Evolutionary conservation across 1,140 invertebrate species (phyloP).

Genomic region (Thereuonema tuberculata): DNA sequence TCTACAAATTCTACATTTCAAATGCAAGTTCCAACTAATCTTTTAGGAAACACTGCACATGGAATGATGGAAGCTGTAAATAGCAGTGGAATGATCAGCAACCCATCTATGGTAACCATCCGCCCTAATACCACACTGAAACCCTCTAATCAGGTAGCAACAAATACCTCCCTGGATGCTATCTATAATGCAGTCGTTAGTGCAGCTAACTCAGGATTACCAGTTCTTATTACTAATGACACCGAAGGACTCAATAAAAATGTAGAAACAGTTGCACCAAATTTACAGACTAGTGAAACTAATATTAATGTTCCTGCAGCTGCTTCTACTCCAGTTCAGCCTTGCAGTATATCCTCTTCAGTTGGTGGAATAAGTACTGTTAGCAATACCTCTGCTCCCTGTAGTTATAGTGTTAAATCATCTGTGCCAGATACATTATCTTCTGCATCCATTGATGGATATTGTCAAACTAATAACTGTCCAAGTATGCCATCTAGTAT

Average conservation of each 20-base stretch:
- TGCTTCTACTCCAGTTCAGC: too few species aligned
- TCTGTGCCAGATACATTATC: too few species aligned
- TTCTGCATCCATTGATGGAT: too few species aligned
- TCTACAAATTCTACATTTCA: background rate
- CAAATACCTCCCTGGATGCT: background rate
- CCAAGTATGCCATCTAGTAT: too few species aligned
- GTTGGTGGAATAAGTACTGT: too few species aligned
- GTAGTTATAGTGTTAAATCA: too few species aligned
- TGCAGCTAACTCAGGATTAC: background rate
- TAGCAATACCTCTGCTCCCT: too few species aligned
- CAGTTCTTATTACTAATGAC: background rate
- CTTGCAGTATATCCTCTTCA: too few species aligned
- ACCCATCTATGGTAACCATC: background rate
- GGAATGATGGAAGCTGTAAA: background rate
- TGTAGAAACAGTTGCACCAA: background rate
- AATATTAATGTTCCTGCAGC: too few species aligned
- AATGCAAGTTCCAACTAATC: background rate
- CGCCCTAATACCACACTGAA: background rate
- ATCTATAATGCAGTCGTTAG: slow-evolving; percentile 3
- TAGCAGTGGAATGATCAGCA: background rate
- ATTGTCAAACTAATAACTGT: too few species aligned
- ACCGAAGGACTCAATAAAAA: background rate
- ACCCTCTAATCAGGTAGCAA: background rate
- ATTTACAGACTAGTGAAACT: too few species aligned
- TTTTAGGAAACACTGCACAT: background rate